phyloP scores from a whole-genome alignment of 2,888 invertebrate genomes.

The Smittia sp. region DNA sequence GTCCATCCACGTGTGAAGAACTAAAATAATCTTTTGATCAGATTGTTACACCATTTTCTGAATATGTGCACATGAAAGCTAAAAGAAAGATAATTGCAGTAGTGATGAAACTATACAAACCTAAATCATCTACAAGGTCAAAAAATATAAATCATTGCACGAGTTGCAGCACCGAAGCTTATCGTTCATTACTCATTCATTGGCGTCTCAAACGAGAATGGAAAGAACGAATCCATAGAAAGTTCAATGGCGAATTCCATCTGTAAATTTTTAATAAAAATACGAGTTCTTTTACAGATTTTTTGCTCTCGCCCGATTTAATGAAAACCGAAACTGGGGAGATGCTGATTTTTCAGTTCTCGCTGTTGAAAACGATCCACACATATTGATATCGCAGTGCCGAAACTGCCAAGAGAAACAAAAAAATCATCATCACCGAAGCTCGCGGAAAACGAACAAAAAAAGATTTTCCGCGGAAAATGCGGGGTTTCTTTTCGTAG shows the following conservation, averaged over 20 bases:
- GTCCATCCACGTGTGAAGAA: no score
- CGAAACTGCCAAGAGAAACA: not conserved
- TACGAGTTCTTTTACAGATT: no score
- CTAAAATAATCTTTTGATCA: not conserved
- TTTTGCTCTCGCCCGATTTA: no score
- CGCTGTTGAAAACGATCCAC: slow-evolving; percentile 11
- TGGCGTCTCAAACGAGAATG: no score
- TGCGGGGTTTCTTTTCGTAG: slow-evolving; percentile 15
- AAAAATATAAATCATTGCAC: no score
- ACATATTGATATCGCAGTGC: slow-evolving; percentile 8
- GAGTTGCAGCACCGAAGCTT: no score
- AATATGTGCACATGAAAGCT: no score
- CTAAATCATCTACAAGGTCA: not conserved
- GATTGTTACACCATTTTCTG: no score
- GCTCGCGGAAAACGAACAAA: not conserved
- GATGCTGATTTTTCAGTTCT: not conserved
- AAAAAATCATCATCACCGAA: slow-evolving; percentile 11
- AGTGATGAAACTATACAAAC: not conserved
- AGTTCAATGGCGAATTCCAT: no score
- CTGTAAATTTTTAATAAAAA: no score
- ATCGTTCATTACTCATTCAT: no score
- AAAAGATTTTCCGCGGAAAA: not conserved
- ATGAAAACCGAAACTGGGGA: not conserved
- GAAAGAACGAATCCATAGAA: no score
- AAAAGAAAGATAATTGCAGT: not conserved